A percentile compares a stretch with the other conserved stretches of the same genome.
Conservation (phyloP, 2,888 invertebrate genomes). For the Sisyra nigra region DNA sequence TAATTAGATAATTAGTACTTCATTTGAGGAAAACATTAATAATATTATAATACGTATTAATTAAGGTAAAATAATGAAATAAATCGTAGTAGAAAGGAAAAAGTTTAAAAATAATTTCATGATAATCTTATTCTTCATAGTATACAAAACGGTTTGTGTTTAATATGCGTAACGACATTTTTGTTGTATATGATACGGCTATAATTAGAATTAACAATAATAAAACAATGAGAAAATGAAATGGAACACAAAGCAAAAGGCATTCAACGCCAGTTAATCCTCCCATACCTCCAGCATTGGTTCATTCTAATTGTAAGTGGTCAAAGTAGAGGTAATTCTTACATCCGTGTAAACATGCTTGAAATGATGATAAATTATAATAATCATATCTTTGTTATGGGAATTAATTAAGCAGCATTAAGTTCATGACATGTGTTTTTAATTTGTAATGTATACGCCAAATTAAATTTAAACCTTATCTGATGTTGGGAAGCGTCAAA, state of each 20-base stretch:
- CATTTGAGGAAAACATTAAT: no score
- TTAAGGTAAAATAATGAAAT: no score
- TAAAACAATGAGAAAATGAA: not conserved
- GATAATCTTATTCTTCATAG: no score
- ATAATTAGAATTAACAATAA: no score
- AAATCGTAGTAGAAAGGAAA: no score
- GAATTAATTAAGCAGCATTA: conserved; percentile 9
- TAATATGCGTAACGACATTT: no score
- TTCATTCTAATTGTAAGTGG: not conserved
- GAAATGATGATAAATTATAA: conserved; percentile 9
- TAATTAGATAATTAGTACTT: no score
- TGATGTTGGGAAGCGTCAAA: conserved; percentile 8
- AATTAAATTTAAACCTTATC: conserved; percentile 7
- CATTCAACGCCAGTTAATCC: not conserved
- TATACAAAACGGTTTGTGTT: no score
- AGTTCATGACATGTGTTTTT: conserved; percentile 9
- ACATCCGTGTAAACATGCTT: conserved; percentile 8
- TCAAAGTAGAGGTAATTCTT: conserved; percentile 1
- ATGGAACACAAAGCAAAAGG: not conserved
- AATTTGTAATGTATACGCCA: conserved; percentile 10
- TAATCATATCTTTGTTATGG: conserved; percentile 2
- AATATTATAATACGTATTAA: no score
- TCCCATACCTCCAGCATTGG: not conserved
- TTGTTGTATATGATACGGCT: no score
- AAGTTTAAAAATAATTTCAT: no score